Conservation (phyloP, 2,888 invertebrate species). For the Nysson spinosus region DNA sequence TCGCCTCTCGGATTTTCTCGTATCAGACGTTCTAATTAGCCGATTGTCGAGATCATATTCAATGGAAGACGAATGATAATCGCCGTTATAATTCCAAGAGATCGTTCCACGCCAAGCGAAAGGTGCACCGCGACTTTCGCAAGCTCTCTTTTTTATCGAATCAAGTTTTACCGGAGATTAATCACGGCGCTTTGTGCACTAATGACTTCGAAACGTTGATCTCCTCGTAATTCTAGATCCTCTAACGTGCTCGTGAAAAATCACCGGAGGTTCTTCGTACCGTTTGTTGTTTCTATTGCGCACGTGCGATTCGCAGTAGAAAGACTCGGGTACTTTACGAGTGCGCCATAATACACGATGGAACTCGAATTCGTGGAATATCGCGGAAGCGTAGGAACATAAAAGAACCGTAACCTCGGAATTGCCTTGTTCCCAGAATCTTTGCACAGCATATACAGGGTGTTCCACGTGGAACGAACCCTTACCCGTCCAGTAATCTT, state of each 20-base stretch:
- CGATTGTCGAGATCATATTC: too few species aligned
- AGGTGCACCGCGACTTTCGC: slow-evolving; percentile 6
- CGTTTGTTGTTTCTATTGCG: slow-evolving; percentile 44
- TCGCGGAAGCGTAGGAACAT: not conserved
- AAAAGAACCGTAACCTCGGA: slow-evolving; percentile 35
- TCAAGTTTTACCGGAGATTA: not conserved
- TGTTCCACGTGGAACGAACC: too few species aligned
- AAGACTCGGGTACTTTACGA: slow-evolving; percentile 13
- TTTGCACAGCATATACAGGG: not conserved
- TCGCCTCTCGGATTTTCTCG: too few species aligned
- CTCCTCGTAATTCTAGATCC: too few species aligned
- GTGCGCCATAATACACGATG: slow-evolving; percentile 1
- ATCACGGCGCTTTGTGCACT: not conserved
- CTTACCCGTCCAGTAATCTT: too few species aligned
- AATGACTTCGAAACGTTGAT: not conserved
- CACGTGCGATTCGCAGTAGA: slow-evolving; percentile 29
- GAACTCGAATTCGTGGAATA: slow-evolving; percentile 32
- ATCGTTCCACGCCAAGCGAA: too few species aligned
- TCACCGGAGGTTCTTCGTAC: not conserved
- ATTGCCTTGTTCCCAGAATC: slow-evolving; percentile 11
- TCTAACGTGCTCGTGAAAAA: too few species aligned
- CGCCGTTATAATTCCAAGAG: too few species aligned
- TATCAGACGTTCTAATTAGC: too few species aligned
- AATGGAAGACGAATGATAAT: not conserved
- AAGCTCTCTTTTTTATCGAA: not conserved